Conservation (phyloP, 2,113 vertebrate species). For the Ploceus nigricollis region DNA sequence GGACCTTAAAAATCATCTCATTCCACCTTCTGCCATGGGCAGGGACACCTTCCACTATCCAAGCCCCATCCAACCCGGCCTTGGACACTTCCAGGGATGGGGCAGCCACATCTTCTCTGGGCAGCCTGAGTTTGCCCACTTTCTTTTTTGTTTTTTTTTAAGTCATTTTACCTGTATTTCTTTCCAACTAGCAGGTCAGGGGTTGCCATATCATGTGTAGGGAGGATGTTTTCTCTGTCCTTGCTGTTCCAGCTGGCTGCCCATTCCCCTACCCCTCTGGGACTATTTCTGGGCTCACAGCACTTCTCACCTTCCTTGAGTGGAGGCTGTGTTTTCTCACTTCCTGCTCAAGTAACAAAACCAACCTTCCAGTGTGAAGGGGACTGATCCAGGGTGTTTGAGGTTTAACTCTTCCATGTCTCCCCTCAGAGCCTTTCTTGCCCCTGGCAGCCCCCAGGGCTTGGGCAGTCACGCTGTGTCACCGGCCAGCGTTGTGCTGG, state of each 20-base stretch:
- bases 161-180: not conserved
- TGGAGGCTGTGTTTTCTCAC: not conserved
- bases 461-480: not conserved
- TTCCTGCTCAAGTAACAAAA: not conserved
- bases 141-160: not conserved
- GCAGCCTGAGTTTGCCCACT: not conserved
- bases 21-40: not conserved
- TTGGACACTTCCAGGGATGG: not conserved
- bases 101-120: not conserved
- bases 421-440: not conserved
- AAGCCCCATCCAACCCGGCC: rapidly evolving
- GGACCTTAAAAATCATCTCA: not conserved
- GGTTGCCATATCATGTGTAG: not conserved
- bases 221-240: not conserved
- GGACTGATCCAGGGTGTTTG: not conserved
- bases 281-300: not conserved
- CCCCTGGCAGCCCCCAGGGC: not conserved
- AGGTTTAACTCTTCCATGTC: not conserved
- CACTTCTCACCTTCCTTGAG: not conserved
- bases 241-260: not conserved
- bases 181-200: not conserved
- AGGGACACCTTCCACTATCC: not conserved
- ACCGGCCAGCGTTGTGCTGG: not conserved
- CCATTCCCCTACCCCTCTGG: not conserved
- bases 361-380: not conserved